Evolutionary conservation across 2,888 invertebrate species (phyloP).

Genomic region (Calameuta filiformis): DNA sequence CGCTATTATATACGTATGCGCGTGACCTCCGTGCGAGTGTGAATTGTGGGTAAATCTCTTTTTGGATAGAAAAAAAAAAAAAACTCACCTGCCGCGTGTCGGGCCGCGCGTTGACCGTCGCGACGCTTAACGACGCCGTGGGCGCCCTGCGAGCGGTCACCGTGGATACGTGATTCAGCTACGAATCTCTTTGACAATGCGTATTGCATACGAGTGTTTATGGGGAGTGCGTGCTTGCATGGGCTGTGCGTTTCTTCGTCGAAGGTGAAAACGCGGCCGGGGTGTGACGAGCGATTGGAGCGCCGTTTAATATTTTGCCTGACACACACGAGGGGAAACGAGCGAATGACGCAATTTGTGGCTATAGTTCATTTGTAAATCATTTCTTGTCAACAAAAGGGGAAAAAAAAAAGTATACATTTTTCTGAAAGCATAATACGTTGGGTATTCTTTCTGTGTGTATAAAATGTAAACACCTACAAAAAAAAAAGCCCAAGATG

Average conservation of each 20-base stretch:
- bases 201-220: not conserved
- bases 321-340: constrained; percentile 23
- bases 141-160: not conserved
- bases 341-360: constrained; percentile 54
- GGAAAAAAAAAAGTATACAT: constrained; percentile 65
- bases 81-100: not conserved
- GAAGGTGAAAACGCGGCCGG: constrained; percentile 12
- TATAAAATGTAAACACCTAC: constrained; percentile 65
- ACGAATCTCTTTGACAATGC: not conserved
- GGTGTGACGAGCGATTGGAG: not conserved
- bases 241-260: constrained; percentile 16
- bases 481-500: constrained; percentile 47
- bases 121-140: not conserved
- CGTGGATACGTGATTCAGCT: not conserved
- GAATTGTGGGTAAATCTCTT: constrained; percentile 18
- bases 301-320: constrained; percentile 18
- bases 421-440: constrained; percentile 64
- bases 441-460: constrained; percentile 64
- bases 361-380: constrained; percentile 71
- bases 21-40: constrained; percentile 24
- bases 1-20: constrained; percentile 23
- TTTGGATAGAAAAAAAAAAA: constrained; percentile 18
- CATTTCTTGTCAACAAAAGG: constrained; percentile 66
- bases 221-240: not conserved
- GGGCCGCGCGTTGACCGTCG: not conserved